phyloP scores from a whole-genome alignment of 2,113 vertebrate species.

The Poeciliopsis retropinna region DNA sequence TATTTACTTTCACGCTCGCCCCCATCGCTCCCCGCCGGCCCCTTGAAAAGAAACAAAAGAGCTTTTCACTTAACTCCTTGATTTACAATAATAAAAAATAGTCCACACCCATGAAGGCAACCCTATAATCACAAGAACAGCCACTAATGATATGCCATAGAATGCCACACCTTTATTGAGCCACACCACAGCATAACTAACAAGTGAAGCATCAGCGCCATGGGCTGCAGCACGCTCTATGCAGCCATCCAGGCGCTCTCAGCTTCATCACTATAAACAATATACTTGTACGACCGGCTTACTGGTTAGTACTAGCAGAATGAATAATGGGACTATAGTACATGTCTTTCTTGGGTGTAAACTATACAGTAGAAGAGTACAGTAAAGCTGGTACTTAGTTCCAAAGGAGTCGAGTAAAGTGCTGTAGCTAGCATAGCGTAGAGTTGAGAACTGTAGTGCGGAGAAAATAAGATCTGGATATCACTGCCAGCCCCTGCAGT shows the following conservation, averaged over 20 bases:
- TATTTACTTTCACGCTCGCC: background rate
- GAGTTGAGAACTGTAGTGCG: background rate
- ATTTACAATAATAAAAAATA: constrained; percentile 19
- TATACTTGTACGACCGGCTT: constrained; percentile 30
- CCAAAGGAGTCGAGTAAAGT: background rate
- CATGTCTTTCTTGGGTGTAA: constrained; percentile 48
- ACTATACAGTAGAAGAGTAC: background rate
- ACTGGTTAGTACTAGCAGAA: constrained; percentile 44
- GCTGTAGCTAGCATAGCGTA: background rate
- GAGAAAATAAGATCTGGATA: constrained; percentile 47
- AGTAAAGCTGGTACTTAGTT: background rate
- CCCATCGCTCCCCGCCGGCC: background rate
- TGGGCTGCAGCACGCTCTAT: constrained; percentile 12
- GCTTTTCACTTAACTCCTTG: background rate
- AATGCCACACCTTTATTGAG: constrained; percentile 49
- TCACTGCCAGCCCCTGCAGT: constrained; percentile 39
- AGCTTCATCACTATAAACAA: constrained; percentile 29
- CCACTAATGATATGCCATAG: constrained; percentile 34
- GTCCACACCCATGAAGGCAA: constrained; percentile 26
- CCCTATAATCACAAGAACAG: constrained; percentile 33
- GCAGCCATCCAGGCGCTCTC: background rate
- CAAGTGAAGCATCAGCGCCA: constrained; percentile 5
- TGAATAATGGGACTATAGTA: constrained; percentile 58
- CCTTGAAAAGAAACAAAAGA: constrained; percentile 10
- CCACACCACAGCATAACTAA: constrained; percentile 24